Evolutionary conservation across 1,140 invertebrate genomes (phyloP).

Genomic region (Philopotamus ludificatus): DNA sequence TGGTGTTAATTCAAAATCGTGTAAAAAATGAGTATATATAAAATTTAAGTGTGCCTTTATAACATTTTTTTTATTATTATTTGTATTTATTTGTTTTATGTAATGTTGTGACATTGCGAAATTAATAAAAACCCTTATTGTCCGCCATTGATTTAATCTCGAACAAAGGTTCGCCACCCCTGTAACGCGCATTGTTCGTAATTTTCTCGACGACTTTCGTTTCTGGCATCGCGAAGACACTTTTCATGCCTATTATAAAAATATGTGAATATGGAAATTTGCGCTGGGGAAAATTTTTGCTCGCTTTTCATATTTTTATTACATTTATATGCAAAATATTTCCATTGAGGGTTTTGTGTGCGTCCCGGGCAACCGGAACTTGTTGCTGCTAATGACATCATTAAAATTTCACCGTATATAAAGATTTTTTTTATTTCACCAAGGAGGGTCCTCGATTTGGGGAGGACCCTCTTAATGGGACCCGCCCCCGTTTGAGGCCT

Average conservation of each 20-base stretch:
- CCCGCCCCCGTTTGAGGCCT: too few species aligned
- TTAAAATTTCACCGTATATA: conserved; percentile 7
- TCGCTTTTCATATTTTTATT: conserved; percentile 8
- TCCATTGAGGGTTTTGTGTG: conserved; percentile 16
- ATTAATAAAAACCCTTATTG: too few species aligned
- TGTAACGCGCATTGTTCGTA: neutral
- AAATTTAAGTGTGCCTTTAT: too few species aligned
- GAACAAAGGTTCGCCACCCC: too few species aligned
- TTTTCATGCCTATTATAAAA: conserved; percentile 6
- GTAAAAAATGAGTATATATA: too few species aligned
- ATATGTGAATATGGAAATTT: conserved; percentile 16
- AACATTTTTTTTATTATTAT: too few species aligned
- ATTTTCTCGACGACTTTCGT: neutral
- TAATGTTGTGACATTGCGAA: too few species aligned
- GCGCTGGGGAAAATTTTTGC: conserved; percentile 11
- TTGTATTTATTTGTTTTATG: too few species aligned
- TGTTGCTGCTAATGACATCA: conserved; percentile 21
- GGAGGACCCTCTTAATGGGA: neutral
- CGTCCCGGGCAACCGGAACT: conserved; percentile 8
- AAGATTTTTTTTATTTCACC: neutral
- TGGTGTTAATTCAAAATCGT: too few species aligned
- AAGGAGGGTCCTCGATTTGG: neutral
- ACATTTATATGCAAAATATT: conserved; percentile 17
- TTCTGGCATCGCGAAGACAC: neutral
- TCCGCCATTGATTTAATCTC: too few species aligned